phyloP scores from a whole-genome alignment of 2,113 vertebrate genomes.

The Pholis gunnellus region DNA sequence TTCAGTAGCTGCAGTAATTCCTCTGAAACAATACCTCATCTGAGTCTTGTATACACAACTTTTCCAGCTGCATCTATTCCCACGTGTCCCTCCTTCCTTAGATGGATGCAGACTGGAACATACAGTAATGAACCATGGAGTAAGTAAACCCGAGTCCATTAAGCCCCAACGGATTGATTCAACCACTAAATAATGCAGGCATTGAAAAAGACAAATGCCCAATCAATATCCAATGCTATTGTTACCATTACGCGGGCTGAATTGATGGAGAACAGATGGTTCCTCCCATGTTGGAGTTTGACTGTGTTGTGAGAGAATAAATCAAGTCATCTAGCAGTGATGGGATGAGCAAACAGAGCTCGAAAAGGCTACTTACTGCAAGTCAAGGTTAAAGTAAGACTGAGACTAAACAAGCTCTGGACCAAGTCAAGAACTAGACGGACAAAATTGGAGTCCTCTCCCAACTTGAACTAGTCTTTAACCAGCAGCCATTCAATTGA shows the following conservation, averaged over 20 bases:
- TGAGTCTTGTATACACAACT: constrained; percentile 12
- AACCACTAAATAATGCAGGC: constrained; percentile 77
- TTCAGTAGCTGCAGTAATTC: constrained; percentile 35
- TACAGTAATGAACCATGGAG: constrained; percentile 68
- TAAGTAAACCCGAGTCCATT: constrained; percentile 81
- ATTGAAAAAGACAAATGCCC: constrained; percentile 70
- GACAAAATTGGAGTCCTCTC: background rate
- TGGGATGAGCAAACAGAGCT: background rate
- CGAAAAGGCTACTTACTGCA: background rate
- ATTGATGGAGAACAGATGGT: constrained; percentile 45
- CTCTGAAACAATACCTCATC: constrained; percentile 38
- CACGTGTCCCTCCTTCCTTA: constrained; percentile 27
- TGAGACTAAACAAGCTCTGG: background rate
- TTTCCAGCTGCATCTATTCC: constrained; percentile 43
- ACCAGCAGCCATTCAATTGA: background rate
- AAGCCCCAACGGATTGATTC: constrained; percentile 74
- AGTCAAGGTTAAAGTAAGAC: background rate
- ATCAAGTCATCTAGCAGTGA: background rate
- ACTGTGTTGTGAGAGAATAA: constrained; percentile 25
- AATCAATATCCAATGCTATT: constrained; percentile 70
- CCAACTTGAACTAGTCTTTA: background rate
- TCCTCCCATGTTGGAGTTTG: constrained; percentile 37
- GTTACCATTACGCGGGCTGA: constrained; percentile 35
- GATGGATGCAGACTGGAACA: constrained; percentile 50
- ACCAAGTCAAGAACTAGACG: background rate